Conservation (phyloP, 2,113 vertebrate species). For the Datnioides undecimradiatus region DNA sequence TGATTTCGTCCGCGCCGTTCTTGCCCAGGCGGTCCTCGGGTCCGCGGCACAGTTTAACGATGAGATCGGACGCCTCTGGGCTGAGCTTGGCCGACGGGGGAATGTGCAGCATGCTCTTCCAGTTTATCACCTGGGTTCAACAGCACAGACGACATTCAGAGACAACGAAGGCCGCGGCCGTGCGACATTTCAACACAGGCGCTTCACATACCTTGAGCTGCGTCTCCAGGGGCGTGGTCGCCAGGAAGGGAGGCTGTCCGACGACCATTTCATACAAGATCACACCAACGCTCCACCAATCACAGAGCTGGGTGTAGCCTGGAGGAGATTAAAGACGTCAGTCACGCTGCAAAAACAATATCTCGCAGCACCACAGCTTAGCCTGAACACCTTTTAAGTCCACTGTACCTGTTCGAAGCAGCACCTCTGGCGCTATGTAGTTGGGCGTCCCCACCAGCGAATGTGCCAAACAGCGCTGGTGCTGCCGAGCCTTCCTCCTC, state of each 20-base stretch:
- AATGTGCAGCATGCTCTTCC: slow-evolving; percentile 95
- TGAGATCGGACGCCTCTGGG: slow-evolving; percentile 95
- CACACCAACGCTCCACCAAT: slow-evolving; percentile 99
- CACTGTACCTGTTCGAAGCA: slow-evolving; percentile 92
- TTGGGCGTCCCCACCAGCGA: slow-evolving; percentile 98
- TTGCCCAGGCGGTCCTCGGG: slow-evolving; percentile 96
- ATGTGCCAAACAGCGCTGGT: slow-evolving; percentile 97
- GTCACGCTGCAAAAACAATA: not conserved
- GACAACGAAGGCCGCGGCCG: not conserved
- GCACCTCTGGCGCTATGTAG: slow-evolving; percentile 97
- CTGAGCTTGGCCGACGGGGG: slow-evolving; percentile 92
- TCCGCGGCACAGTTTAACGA: slow-evolving; percentile 94
- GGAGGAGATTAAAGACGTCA: not conserved
- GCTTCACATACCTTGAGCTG: slow-evolving; percentile 93
- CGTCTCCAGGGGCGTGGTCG: slow-evolving; percentile 96
- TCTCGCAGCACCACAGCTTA: too few species aligned
- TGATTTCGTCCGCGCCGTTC: slow-evolving; percentile 96
- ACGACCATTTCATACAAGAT: slow-evolving; percentile 99
- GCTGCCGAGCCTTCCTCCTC: slow-evolving; percentile 93
- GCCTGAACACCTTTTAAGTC: too few species aligned
- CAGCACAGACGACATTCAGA: not conserved
- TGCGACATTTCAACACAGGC: slow-evolving; percentile 2
- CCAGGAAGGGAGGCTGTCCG: slow-evolving; percentile 97
- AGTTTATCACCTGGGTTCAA: slow-evolving; percentile 93
- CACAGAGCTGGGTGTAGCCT: slow-evolving; percentile 97